Evolutionary conservation across 2,797 vertebrate genomes (phyloP), one percentile per base, ranked within the genome.

Genomic region (Anabacerthia variegaticeps): DNA sequence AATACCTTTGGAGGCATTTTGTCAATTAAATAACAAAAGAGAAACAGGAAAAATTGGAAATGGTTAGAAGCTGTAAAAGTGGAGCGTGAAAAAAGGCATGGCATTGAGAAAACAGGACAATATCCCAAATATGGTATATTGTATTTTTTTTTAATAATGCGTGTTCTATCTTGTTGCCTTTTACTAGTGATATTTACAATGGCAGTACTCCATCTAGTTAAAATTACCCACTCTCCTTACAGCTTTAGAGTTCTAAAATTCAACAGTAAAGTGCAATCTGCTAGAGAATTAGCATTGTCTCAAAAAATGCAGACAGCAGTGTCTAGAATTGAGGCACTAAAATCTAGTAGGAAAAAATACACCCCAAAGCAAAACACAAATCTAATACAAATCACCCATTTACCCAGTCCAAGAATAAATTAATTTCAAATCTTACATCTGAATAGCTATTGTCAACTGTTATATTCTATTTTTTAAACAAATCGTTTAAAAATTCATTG

Each of bases 401-500:
- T 97, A 90, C 69, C 85, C 71, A 55, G 58, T 32, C 56, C 94
- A 30, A 46, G 72, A 84, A 90, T 72, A 82, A 92, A 63, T 44
- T 9, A 7, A 12, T 91, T 88, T 88, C 83, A 94, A 95, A 92
- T 63, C 75, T 94, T 90, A 16, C 67, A 58, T 93, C 66, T 93
- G 69, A 91, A 80, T 67, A 52, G 61, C 68, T 85, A 65, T 58
- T 96, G 56, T 44, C 82, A 76, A 62, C 74, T 79, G 55, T 75
- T 92, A 65, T 93, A 79, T 43, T 85, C 20, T 59, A 46, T 2
- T 85, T 85, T 96, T 96, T 94, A 95, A 94, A 43, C 28, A 96
- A 95, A 95, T 14, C 21, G 79, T 97, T 97, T 90, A 96, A 97
- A 97, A 97, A 94, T 95, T 86, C 62, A 96, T 94, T 94, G 52